Conservation (phyloP, 2,888 invertebrate genomes). For the Epistrophe eligans region DNA sequence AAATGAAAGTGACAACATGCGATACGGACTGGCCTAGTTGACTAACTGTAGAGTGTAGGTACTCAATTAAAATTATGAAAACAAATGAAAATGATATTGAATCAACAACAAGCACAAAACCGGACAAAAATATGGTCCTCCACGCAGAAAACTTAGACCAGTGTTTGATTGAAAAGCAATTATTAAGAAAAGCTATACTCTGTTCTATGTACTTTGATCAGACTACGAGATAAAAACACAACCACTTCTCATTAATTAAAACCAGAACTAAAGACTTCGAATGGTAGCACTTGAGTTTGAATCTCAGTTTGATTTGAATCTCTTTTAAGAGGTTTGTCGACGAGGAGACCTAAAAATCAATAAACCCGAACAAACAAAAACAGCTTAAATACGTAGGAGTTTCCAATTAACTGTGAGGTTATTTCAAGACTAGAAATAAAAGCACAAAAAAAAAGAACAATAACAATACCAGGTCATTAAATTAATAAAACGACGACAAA, state of each 20-base stretch:
- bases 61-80: conserved; percentile 49
- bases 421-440: conserved; percentile 51
- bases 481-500: conserved; percentile 3
- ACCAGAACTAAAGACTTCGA: background rate
- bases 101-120: conserved; percentile 30
- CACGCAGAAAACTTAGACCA: background rate
- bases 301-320: conserved; percentile 12
- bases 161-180: conserved; percentile 13
- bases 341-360: conserved; percentile 62
- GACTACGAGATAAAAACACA: conserved; percentile 2
- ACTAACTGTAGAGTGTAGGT: conserved; percentile 22
- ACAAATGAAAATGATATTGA: conserved; percentile 44
- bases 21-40: conserved; percentile 12
- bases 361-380: conserved; percentile 54
- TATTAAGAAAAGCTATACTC: background rate
- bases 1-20: conserved; percentile 70
- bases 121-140: conserved; percentile 12
- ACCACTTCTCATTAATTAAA: conserved; percentile 17
- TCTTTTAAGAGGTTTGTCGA: background rate
- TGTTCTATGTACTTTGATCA: background rate
- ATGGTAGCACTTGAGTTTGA: conserved; percentile 8
- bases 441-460: conserved; percentile 10
- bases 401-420: conserved; percentile 60
- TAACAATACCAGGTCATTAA: conserved; percentile 15
- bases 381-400: conserved; percentile 44